Conservation (phyloP, 2,797 vertebrate genomes). For the Malacoctenus gilli region DNA sequence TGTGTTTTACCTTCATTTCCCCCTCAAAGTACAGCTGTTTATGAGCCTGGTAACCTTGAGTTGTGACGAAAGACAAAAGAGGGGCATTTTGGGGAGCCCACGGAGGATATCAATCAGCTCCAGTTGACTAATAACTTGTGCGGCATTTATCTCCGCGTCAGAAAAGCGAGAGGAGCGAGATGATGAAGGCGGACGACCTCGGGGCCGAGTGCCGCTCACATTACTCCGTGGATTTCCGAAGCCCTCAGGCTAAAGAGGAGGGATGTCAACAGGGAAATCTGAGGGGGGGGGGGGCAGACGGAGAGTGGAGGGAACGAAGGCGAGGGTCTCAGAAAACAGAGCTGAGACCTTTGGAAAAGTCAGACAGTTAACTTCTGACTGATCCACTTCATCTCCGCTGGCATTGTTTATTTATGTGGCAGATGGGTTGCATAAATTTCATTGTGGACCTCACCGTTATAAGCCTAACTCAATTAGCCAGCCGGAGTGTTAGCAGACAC, state of each 20-base stretch:
- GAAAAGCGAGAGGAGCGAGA: constrained; percentile 45
- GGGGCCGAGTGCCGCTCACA: constrained; percentile 30
- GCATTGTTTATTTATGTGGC: constrained; percentile 75
- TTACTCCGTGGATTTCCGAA: constrained; percentile 44
- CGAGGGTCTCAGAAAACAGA: constrained; percentile 47
- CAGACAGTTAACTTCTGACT: constrained; percentile 69
- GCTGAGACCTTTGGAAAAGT: constrained; percentile 67
- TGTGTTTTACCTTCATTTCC: constrained; percentile 21
- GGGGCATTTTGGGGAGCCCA: constrained; percentile 43
- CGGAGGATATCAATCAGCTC: constrained; percentile 62
- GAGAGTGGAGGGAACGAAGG: constrained; percentile 47
- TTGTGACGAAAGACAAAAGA: constrained; percentile 40
- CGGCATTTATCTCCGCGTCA: constrained; percentile 61
- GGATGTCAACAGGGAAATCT: constrained; percentile 48
- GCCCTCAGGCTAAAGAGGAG: constrained; percentile 44
- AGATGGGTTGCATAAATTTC: constrained; percentile 77
- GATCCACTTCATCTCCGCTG: constrained; percentile 60
- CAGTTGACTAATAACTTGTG: constrained; percentile 59
- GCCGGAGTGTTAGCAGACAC: constrained; percentile 70
- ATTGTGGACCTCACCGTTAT: constrained; percentile 64
- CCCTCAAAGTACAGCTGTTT: constrained; percentile 36
- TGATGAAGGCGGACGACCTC: constrained; percentile 58
- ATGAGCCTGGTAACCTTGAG: constrained; percentile 52
- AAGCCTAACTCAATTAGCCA: constrained; percentile 78
- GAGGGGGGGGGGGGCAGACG: constrained; percentile 34